Evolutionary conservation across 2,113 vertebrate species (phyloP), one percentile per base, ranked within the genome.

Genomic region (Eolophus roseicapilla): DNA sequence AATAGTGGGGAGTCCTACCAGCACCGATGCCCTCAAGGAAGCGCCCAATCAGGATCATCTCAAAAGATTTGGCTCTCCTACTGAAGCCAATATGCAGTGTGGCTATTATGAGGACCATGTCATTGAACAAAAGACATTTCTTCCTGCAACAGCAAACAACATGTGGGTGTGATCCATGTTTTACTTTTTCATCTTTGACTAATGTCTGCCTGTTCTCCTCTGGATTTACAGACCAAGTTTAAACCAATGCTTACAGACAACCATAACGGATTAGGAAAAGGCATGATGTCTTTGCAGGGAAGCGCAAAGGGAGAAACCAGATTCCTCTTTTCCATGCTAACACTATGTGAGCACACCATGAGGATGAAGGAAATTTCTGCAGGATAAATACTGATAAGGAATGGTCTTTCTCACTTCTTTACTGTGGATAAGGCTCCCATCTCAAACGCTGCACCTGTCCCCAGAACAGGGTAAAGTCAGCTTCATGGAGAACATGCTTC

Each of bases 1-100:
- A 49, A 50, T 33, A 63, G 49, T 46, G 70, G 60, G 59, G 68
- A 90, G n/a, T 57, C 96, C 79, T 93, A 98, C 98, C 98, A 85
- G 97, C 82, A 89, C 62, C 18, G 7, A 97, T 62, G 76, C 97
- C 98, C 79, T 94, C 93, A 1, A 98, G 94, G 75, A 95, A 91
- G 35, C 95, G 93, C 33, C 97, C 97, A 8, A 57, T 71, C 64
- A 98, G 81, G 74, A 98, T 90, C 96, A 98, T 97, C 95, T 98
- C 98, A 35, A 97, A 97, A 13, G 92, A 50, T 37, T 24, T 90
- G 65, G 95, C 95, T 82, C 28, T 95, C 47, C 71, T 92, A 7
- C 97, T 97, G 92, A 87, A 83, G 41, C 94, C 96, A 10, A 90
- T 87, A 17, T 88, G 59, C 64, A 97, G 43, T 0, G 90, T 88